A percentile compares a stretch with the other conserved stretches of the same genome.
These are phyloP conservation scores for Microctenopoma stevenorrisi DNA, from an alignment of 2,797 vertebrate genomes.

Conservation along the genomic window DNA sequence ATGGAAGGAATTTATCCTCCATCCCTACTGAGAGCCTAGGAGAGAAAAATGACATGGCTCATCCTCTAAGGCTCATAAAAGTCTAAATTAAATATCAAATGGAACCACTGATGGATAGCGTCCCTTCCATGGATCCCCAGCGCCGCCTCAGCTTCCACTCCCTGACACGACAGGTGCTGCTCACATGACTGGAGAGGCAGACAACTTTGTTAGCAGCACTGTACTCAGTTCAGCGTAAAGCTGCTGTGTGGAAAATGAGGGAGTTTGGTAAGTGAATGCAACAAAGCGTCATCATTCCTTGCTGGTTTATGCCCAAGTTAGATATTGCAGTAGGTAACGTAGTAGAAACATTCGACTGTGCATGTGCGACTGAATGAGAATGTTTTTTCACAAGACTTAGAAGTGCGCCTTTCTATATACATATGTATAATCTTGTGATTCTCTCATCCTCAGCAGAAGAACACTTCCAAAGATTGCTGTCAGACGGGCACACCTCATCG, in stretches of 20 bases:
- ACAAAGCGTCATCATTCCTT: constrained; percentile 59
- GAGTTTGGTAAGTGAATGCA: constrained; percentile 46
- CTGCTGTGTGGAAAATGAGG: constrained; percentile 51
- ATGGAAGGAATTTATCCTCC: constrained; percentile 83
- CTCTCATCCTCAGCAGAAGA: constrained; percentile 71
- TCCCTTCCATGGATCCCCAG: constrained; percentile 74
- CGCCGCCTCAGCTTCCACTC: constrained; percentile 61
- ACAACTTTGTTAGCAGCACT: constrained; percentile 82
- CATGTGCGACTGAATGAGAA: constrained; percentile 57
- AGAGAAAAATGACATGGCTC: constrained; percentile 82
- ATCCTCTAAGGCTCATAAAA: constrained; percentile 87
- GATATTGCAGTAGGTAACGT: constrained; percentile 34
- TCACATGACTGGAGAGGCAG: constrained; percentile 79
- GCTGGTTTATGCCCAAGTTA: constrained; percentile 39
- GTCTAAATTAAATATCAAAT: constrained; percentile 89
- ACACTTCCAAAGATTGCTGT: constrained; percentile 71
- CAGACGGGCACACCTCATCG: constrained; percentile 67
- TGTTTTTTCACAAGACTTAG: constrained; percentile 48
- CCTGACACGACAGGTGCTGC: constrained; percentile 78
- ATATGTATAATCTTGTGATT: constrained; percentile 78
- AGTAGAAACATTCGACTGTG: constrained; percentile 42
- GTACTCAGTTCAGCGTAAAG: constrained; percentile 60
- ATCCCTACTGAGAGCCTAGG: constrained; percentile 73
- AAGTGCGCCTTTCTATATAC: constrained; percentile 62
- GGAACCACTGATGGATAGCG: constrained; percentile 85